Base-by-base conservation (phyloP, 2,888 invertebrate species). In the Lordiphosa andalusiaca region DNA sequence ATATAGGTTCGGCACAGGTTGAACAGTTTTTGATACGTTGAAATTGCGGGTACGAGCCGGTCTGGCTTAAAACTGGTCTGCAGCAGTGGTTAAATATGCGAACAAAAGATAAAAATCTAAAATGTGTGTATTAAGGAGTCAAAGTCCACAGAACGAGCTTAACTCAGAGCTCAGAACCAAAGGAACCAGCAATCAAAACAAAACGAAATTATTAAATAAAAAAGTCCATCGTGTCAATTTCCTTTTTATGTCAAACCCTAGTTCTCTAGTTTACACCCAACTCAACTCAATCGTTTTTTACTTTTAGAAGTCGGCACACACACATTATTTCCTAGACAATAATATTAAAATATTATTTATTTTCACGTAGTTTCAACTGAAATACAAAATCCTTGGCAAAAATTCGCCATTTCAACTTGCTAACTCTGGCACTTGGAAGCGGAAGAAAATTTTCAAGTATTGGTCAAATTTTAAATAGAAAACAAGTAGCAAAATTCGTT, bases 221-320 rank as follows among this genome's bases (percentile, higher is more conserved):
- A 30, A 30, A 10, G 7, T 10, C 9, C 4, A 6, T 10, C 41
- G 21, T 10, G 37, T 12, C 6, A 9, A 13, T 25, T 42, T 42
- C 10, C 16, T 12, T 10, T 42, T 33, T 44, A 12, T 44, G 53
- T 53, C 62, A 53, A 35, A 12, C 25, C 9, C 10, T 10, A 30
- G 23, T 23, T 38, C 37, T 6, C 6, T 25, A 10, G 37, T 23
- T 7, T 25, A 38, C 10, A 33, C 19, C 42, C 25, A 47, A 72
- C 39, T 59, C 51, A 57, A 64, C 70, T 81, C 78, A 81, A 48
- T 64, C 46, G 60, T 69, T 69, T 76, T 77, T 78, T 78, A 78
- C 71, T 67, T 82, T 77, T 77, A 78, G 75, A 82, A 82, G 71
- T 71, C 78, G 77, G 77, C 78, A 82, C 78, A 77, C 71, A 71